phyloP scores from a whole-genome alignment of 1,140 invertebrate genomes.

The Bombyx mori region DNA sequence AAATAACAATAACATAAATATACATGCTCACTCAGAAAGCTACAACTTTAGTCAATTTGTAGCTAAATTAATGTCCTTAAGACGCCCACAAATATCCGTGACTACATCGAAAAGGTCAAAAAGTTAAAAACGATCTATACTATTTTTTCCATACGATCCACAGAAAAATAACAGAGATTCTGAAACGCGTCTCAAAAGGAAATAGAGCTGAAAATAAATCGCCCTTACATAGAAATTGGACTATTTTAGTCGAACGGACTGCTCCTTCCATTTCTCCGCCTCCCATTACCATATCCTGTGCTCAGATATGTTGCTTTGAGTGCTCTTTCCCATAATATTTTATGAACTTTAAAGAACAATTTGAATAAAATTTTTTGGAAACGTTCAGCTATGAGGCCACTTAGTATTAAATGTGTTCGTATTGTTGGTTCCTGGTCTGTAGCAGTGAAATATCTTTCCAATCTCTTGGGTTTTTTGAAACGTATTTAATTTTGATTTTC shows the following conservation, averaged over 20 bases:
- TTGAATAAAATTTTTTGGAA: too few relatives aligned
- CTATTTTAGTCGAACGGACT: constrained; percentile 57
- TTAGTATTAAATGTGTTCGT: background rate
- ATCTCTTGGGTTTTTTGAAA: background rate
- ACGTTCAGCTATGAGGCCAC: too few relatives aligned
- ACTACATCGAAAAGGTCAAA: too few relatives aligned
- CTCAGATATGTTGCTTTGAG: constrained; percentile 32
- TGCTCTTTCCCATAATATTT: constrained; percentile 35
- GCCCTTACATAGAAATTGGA: constrained; percentile 52
- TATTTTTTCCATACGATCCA: too few relatives aligned
- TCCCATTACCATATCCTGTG: constrained; percentile 67
- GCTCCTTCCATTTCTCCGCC: constrained; percentile 56
- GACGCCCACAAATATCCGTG: too few relatives aligned
- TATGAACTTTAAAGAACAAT: too few relatives aligned
- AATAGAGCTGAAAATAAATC: constrained; percentile 67
- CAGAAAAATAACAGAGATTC: constrained; percentile 22
- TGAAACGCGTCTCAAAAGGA: constrained; percentile 42
- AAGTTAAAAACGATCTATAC: too few relatives aligned
- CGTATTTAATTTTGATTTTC: background rate
- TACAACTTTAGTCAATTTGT: too few relatives aligned
- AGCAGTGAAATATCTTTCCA: background rate
- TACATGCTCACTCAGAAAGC: too few relatives aligned
- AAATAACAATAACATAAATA: too few relatives aligned
- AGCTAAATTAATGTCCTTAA: too few relatives aligned
- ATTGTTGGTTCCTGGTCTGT: background rate